Evolutionary conservation across 2,113 vertebrate genomes (phyloP).

Genomic region (Xiphophorus maculatus): DNA sequence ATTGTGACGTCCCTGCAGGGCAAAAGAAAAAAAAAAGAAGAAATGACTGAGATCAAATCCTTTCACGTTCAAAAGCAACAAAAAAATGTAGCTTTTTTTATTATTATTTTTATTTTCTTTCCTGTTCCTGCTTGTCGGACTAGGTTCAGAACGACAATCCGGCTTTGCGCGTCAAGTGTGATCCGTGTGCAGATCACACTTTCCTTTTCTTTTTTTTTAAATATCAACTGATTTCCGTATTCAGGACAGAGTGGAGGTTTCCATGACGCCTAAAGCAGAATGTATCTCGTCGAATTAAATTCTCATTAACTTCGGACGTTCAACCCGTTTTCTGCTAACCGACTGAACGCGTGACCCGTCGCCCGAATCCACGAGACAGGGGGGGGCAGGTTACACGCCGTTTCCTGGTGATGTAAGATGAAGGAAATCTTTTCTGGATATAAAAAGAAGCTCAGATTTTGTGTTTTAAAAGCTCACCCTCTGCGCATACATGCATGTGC

Average conservation of each 20-base stretch:
- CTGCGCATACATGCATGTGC: conserved; percentile 22
- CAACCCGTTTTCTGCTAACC: not conserved
- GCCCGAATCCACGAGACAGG: not conserved
- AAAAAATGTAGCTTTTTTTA: conserved; percentile 3
- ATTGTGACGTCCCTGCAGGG: conserved; percentile 23
- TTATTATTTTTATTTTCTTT: not conserved
- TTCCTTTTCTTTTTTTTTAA: not conserved
- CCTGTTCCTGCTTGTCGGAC: not conserved
- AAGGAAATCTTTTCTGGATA: conserved; percentile 74
- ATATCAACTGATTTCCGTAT: not conserved
- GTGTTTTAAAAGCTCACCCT: conserved; percentile 4
- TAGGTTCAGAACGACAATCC: not conserved
- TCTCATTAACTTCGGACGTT: not conserved
- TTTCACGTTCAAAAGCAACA: conserved; percentile 25
- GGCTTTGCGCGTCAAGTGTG: not conserved
- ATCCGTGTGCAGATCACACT: not conserved
- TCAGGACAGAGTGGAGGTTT: not conserved
- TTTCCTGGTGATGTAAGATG: conserved; percentile 58
- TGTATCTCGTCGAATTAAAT: conserved; percentile 12
- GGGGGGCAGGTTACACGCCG: conserved; percentile 48
- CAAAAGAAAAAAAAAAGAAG: conserved; percentile 3
- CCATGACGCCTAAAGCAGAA: conserved; percentile 7
- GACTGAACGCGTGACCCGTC: not conserved
- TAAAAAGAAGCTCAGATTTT: conserved; percentile 25
- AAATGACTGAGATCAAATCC: conserved; percentile 43